Evolutionary conservation across 2,113 vertebrate species (phyloP).

Genomic region (Scopus umbretta): DNA sequence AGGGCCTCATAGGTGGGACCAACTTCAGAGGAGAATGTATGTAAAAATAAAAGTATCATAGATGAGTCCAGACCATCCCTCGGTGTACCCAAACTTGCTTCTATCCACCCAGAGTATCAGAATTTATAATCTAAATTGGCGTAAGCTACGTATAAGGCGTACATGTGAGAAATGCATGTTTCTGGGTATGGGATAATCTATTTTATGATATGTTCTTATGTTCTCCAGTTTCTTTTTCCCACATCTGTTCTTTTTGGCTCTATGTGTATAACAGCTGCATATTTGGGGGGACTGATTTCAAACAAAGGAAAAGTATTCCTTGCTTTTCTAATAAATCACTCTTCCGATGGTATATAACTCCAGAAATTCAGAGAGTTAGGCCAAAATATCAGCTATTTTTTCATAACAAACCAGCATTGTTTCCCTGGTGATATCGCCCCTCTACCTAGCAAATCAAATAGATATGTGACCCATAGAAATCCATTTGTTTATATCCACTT

Average conservation of each 20-base stretch:
- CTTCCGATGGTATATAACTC: neutral
- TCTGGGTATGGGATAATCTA: neutral
- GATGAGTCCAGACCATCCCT: neutral
- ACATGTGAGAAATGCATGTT: neutral
- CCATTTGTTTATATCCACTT: neutral
- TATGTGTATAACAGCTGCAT: neutral
- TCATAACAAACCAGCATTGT: neutral
- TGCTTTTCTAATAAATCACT: neutral
- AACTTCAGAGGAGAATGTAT: neutral
- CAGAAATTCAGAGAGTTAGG: neutral
- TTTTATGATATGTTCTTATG: neutral
- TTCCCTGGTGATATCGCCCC: neutral
- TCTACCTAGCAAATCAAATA: neutral
- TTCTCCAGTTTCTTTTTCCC: constrained; percentile 27
- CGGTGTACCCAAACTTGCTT: neutral
- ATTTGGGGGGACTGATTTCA: neutral
- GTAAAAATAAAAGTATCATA: neutral
- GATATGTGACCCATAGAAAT: neutral
- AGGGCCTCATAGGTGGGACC: neutral
- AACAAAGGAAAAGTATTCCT: neutral
- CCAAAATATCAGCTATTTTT: neutral
- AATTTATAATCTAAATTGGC: neutral
- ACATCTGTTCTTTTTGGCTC: constrained; percentile 16
- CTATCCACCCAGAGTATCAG: neutral
- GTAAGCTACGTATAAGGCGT: neutral